Conservation (phyloP, 1,140 invertebrate genomes). For the Alviniconcha marisindica region DNA sequence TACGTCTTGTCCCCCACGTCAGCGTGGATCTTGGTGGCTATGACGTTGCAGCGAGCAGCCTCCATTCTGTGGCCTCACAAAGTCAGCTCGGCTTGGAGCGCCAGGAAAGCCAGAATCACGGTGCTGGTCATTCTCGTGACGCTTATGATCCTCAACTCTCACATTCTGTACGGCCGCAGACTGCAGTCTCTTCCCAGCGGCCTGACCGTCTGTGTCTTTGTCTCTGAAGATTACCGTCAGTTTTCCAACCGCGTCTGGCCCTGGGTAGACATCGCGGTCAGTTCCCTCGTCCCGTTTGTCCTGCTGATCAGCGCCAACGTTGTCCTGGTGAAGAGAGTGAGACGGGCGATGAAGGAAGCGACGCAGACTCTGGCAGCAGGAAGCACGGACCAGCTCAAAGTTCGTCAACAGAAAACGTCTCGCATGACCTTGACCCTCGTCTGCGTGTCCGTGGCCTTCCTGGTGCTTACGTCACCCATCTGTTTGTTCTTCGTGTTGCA, state of each 20-base stretch:
- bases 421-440: constrained; percentile 50
- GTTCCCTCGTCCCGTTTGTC: constrained; percentile 1
- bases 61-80: constrained; percentile 24
- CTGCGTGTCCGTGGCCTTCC: constrained; percentile 51
- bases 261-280: constrained; percentile 48
- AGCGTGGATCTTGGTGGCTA: constrained; percentile 15
- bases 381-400: not conserved
- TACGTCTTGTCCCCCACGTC: not conserved
- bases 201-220: not conserved
- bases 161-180: constrained; percentile 17
- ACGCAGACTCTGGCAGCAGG: not conserved
- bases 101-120: not conserved
- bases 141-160: not conserved
- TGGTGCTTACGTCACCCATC: constrained; percentile 48
- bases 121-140: not conserved
- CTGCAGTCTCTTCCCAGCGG: not conserved
- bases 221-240: constrained; percentile 29
- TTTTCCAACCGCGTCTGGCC: constrained; percentile 47
- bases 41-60: constrained; percentile 26
- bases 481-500: not conserved
- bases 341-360: not conserved
- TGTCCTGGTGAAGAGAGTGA: not conserved
- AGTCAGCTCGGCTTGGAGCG: not conserved
- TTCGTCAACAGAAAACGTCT: constrained; percentile 23
- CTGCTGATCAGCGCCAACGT: not conserved